Conservation (phyloP, 2,888 invertebrate genomes). For the Ganaspis brasiliensis region DNA sequence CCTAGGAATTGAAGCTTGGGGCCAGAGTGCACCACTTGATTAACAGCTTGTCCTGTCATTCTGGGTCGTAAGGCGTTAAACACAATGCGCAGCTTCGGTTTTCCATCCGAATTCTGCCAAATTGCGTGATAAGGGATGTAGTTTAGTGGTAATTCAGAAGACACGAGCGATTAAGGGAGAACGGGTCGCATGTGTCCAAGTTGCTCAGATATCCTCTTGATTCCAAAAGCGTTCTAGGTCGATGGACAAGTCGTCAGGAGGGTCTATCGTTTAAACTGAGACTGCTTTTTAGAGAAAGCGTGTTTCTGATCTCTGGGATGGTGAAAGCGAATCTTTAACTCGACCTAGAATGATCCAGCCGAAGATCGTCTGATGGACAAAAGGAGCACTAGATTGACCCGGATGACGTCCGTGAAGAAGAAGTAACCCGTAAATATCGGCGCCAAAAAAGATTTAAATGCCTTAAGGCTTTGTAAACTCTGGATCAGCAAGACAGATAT, state of each 20-base stretch:
- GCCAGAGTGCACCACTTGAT: not conserved
- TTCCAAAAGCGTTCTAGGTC: not conserved
- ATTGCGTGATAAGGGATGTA: slow-evolving; percentile 50
- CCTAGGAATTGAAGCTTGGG: not conserved
- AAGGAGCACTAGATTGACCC: not conserved
- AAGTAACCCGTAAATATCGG: slow-evolving; percentile 5
- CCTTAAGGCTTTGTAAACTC: not conserved
- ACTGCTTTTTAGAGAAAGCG: not conserved
- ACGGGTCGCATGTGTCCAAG: not conserved
- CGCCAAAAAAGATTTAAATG: not conserved
- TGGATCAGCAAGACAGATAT: not conserved
- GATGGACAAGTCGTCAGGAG: not conserved
- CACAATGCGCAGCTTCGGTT: slow-evolving; percentile 46
- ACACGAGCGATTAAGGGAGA: not conserved
- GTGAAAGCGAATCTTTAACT: too few species aligned
- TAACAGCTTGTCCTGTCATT: not conserved
- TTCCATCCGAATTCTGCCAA: not conserved
- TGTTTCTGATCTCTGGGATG: not conserved
- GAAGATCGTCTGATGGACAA: not conserved
- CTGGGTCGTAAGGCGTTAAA: slow-evolving; percentile 50
- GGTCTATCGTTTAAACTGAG: not conserved
- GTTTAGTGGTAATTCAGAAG: not conserved
- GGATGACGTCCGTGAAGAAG: not conserved
- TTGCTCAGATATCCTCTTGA: not conserved
- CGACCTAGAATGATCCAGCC: not conserved